Conservation (phyloP, 1,140 invertebrate genomes). For the Musca domestica region DNA sequence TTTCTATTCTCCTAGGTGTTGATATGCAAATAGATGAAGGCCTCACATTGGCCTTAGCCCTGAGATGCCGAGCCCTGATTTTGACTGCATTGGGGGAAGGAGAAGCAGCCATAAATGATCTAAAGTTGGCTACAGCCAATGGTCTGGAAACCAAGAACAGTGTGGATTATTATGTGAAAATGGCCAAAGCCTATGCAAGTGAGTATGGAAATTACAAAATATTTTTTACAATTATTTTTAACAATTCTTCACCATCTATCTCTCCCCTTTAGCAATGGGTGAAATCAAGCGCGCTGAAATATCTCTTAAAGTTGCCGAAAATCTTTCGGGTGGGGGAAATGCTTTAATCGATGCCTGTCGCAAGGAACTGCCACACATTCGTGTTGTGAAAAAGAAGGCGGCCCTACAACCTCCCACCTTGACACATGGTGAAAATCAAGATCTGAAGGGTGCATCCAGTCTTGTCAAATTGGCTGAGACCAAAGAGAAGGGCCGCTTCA, state of each 20-base stretch:
- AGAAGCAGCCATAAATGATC: slow-evolving; percentile 60
- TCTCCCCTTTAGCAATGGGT: slow-evolving; percentile 35
- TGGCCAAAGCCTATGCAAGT: slow-evolving; percentile 64
- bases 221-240: neutral
- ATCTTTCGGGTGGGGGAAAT: slow-evolving; percentile 55
- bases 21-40: slow-evolving; percentile 60
- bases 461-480: slow-evolving; percentile 56
- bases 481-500: slow-evolving; percentile 56
- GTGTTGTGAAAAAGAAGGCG: slow-evolving; percentile 19
- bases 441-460: slow-evolving; percentile 50
- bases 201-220: slow-evolving; percentile 15
- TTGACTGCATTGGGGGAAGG: slow-evolving; percentile 58
- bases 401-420: slow-evolving; percentile 32
- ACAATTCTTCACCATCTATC: neutral
- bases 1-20: slow-evolving; percentile 43
- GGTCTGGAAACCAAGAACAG: slow-evolving; percentile 58
- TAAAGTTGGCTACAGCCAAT: slow-evolving; percentile 62
- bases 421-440: slow-evolving; percentile 43
- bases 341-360: slow-evolving; percentile 34
- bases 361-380: slow-evolving; percentile 35
- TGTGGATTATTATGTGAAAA: slow-evolving; percentile 62
- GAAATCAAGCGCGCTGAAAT: slow-evolving; percentile 59
- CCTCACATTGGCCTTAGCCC: slow-evolving; percentile 60
- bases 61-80: slow-evolving; percentile 61
- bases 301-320: slow-evolving; percentile 60